These are phyloP conservation scores for Oopsacas minuta DNA, from an alignment of 37 sponge, comb jelly and placozoan genomes.

Conservation along the genomic window DNA sequence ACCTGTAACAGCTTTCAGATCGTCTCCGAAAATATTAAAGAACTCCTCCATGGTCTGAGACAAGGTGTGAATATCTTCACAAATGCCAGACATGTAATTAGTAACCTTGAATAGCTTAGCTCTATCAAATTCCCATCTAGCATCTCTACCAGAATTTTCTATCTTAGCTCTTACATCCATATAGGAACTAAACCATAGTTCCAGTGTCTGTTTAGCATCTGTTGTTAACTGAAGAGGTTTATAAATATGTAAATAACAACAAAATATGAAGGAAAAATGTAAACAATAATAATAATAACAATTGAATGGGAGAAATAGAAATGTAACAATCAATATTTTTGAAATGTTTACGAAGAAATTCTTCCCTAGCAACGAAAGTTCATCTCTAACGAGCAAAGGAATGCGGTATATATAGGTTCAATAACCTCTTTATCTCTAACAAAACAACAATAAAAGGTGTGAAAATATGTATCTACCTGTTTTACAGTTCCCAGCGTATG, in stretches of 20 bases:
- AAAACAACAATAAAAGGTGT: background rate
- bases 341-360: background rate
- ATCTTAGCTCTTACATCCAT: slow-evolving; percentile 94
- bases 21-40: slow-evolving; percentile 95
- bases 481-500: background rate
- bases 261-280: no score
- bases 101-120: slow-evolving; percentile 79
- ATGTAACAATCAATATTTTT: background rate
- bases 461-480: background rate
- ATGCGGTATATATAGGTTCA: background rate
- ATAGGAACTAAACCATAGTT: slow-evolving; percentile 82
- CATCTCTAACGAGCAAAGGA: no score
- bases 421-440: background rate
- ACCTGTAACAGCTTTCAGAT: slow-evolving; percentile 97
- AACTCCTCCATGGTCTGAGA: slow-evolving; percentile 96
- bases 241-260: no score
- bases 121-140: slow-evolving; percentile 98
- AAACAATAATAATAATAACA: no score
- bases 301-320: background rate
- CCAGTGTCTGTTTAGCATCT: slow-evolving; percentile 59
- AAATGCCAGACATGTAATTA: slow-evolving; percentile 80
- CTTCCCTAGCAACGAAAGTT: background rate
- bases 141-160: slow-evolving; percentile 91
- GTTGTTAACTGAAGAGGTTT: slow-evolving; percentile 50
- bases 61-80: slow-evolving; percentile 70